Base-by-base conservation (phyloP, 2,797 vertebrate species). In the Sebastes minor region DNA sequence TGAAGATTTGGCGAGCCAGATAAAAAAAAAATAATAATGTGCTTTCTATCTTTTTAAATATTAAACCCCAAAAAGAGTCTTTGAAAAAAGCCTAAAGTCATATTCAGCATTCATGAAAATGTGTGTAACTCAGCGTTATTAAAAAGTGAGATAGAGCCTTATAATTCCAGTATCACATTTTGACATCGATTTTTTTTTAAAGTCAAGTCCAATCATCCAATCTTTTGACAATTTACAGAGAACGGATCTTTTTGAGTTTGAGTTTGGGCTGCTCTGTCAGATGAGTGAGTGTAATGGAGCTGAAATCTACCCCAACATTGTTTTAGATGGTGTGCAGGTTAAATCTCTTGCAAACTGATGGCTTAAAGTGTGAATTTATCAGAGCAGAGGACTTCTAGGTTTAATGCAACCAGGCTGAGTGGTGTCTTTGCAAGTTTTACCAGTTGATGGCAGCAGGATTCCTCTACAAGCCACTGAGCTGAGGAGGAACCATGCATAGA, bases 361-460 rank as follows among this genome's bases (percentile, higher is more conserved):
- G 20, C 56, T 90, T 84, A 14, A 72, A 80, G 23, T 63, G 49
- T 60, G 72, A 8, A 75, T 76, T 57, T 42, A 38, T 68, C 23
- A 32, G 32, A 76, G 71, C 28, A 49, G 72, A 80, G 67, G 38
- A 67, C 16, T 53, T 61, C 16, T 63, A 22, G 12, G 35, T 80
- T 73, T 71, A 30, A 74, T 53, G 32, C 9, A 8, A 1, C 11
- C 20, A 20, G 62, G 66, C 63, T 78, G 68, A 66, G 30, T 27
- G 35, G 33, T 78, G 81, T 81, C 57, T 86, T 77, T 80, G n/a
- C 71, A 83, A 69, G 1, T 84, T 85, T 82, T 27, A 83, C 92
- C 95, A 93, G 88, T 4, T 87, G 94, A 88, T 92, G 95, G 92
- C 93, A 91, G 91, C 90, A 95, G 62, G 87, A 87, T 32, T 80